A percentile compares a stretch with the other conserved stretches of the same genome.
Conservation (phyloP, 2,113 vertebrate genomes). For the Muntiacus reevesi region DNA sequence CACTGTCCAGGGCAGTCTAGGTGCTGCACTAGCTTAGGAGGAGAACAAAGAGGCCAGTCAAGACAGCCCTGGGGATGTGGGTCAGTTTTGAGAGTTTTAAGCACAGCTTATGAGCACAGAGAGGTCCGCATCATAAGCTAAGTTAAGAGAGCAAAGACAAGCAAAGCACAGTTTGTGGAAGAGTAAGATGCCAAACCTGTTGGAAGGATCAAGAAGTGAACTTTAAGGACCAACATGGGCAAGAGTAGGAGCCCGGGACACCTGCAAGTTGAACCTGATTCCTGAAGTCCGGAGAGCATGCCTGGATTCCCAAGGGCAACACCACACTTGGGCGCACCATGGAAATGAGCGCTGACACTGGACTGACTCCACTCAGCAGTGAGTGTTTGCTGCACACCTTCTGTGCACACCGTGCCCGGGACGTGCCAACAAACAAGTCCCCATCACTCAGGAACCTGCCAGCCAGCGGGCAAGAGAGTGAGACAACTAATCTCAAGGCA, state of each 20-base stretch:
- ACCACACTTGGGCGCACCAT: background rate
- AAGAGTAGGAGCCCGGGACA: fast-evolving
- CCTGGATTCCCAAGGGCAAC: background rate
- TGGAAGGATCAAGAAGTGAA: background rate
- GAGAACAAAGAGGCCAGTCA: background rate
- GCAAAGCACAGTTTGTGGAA: background rate
- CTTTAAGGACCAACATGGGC: background rate
- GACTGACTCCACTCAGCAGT: background rate
- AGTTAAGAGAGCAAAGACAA: background rate
- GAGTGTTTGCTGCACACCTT: background rate
- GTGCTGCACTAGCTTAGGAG: too few relatives aligned
- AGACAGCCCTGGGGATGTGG: background rate
- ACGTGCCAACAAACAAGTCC: background rate
- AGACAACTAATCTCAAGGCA: too few relatives aligned
- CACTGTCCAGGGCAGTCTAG: background rate
- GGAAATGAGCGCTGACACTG: background rate
- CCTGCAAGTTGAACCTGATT: background rate
- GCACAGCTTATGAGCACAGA: background rate
- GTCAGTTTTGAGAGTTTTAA: background rate
- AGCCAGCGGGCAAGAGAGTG: background rate
- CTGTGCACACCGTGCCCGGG: background rate
- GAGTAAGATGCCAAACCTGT: background rate
- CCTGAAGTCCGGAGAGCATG: background rate
- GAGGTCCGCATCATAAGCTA: background rate
- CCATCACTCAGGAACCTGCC: background rate